Evolutionary conservation across 2,797 vertebrate genomes (phyloP), one percentile per base, ranked within the genome.

Genomic region (Sciurus carolinensis): DNA sequence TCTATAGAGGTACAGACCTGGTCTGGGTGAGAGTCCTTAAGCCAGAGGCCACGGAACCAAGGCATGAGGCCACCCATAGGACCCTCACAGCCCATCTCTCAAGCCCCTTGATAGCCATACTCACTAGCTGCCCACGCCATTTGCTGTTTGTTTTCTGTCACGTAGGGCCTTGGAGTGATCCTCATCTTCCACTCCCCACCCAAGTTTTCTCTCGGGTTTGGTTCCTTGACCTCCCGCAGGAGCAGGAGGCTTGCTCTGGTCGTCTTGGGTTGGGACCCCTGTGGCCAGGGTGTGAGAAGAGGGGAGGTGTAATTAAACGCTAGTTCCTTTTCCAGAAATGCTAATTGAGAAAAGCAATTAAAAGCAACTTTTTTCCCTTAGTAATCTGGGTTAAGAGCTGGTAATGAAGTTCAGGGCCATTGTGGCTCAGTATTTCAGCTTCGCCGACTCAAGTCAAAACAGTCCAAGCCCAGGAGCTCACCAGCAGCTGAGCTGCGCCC

Each of bases 331-430:
- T 98, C 98, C 97, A 98, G 98, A 98, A 98, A 98, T 98, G 98
- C 98, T 98, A 98, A 98, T 98, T 39, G 94, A 95, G 97, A 97
- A 98, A 98, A 99, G 99, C 99, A 99, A 99, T 99, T 99, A 99
- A 98, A 99, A 99, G 99, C 99, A 99, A 98, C 99, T 98, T 98
- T 99, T 98, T 98, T 98, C 98, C 98, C 98, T 98, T 98, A 98
- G 98, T 98, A 98, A 98, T 98, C 98, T 98, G 95, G 98, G 98
- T 98, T 98, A 98, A 98, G 98, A 98, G 98, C 98, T 98, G 98
- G 98, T 98, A 99, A 99, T 98, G 98, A 99, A 99, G 98, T 98
- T 98, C 98, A 98, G 98, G 97, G 98, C 98, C 98, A 82, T 98
- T 98, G 98, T 98, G 98, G 98, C 98, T 98, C 87, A 94, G 95